Evolutionary conservation across 2,113 vertebrate genomes (phyloP), one percentile per base, ranked within the genome.

Genomic region (Helogale parvula): DNA sequence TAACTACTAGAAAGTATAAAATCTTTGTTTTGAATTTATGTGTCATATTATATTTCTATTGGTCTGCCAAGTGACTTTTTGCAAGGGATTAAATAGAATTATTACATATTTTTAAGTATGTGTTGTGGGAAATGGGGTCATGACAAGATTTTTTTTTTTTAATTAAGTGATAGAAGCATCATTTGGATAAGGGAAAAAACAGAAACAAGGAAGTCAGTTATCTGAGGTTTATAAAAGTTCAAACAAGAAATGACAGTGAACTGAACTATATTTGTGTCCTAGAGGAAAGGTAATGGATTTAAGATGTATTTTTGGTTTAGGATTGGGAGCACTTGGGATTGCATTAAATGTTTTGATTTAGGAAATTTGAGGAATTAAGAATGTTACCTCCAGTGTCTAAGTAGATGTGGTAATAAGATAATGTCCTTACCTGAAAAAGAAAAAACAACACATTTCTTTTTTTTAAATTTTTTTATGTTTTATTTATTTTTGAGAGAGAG

Each of bases 391-490:
- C 38, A 35, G 1, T 74, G 16, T 68, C 52, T 41, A 12, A 1
- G 8, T 90, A 35, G 35, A 87, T 79, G 21, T 74, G 11, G 7
- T 47, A 41, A 35, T 93, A 57, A 31, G 14, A 29, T 50, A 60
- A 72, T 72, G 2, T 79, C 52, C 90, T 90, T 79, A 83, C 41
- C 21, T 8, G 45, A 7, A 35, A 50, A 21, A 81, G 9, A 17
- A 23, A 90, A 86, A 96, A 45, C 31, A 83, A 79, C 16, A 82
- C 33, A 41, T 54, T 93, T 96, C 47, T 86, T 74, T 47, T 47
- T 47, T 47, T 10, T 10, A 10, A 47, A 47, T 47, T 47, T 47
- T 47, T 47, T 47, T 9, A 45, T 45, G 45, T 47, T 47, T 47
- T 47, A 47, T 47, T 47, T 47, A 47, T 47, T 47, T 47, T 47